phyloP scores from a whole-genome alignment of 1,140 invertebrate species.

The Gonioctena quinquepunctata region DNA sequence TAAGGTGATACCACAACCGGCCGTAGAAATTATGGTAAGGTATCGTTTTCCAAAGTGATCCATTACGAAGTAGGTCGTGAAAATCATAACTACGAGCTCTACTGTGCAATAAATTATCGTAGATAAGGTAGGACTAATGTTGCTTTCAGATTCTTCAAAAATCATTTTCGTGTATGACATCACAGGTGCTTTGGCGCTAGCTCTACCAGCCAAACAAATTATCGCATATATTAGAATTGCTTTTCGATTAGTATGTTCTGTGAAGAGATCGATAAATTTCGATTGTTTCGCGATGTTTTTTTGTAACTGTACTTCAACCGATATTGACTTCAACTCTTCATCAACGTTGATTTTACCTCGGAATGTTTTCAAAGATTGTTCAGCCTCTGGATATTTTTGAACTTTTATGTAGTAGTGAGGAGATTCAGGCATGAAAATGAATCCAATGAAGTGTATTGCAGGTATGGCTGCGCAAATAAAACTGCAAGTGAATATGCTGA shows the following conservation, averaged over 20 bases:
- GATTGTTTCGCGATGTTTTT: not conserved
- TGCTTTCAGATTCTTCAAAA: not conserved
- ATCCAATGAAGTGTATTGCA: constrained; percentile 64
- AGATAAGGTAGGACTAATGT: not conserved
- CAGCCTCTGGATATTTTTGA: constrained; percentile 64
- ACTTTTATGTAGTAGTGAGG: constrained; percentile 70
- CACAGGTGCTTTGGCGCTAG: constrained; percentile 73
- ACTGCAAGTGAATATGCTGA: constrained; percentile 62
- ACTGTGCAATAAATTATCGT: constrained; percentile 1
- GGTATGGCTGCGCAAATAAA: constrained; percentile 63
- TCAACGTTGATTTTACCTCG: constrained; percentile 62
- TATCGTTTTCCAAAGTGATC: not conserved
- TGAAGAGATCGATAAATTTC: not conserved
- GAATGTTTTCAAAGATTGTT: constrained; percentile 64
- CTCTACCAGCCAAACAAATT: constrained; percentile 76
- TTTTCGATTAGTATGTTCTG: not conserved
- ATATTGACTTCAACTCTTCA: constrained; percentile 65
- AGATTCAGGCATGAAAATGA: constrained; percentile 76
- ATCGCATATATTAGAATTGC: constrained; percentile 48
- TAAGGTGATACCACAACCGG: not conserved
- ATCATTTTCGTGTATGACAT: constrained; percentile 48
- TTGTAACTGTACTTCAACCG: constrained; percentile 56
- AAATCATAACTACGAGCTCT: not conserved
- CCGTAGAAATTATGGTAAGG: not conserved
- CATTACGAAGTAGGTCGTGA: constrained; percentile 12